These are phyloP conservation scores for Dicrostonyx torquatus DNA, from an alignment of 2,797 vertebrate genomes.

Conservation along the genomic window DNA sequence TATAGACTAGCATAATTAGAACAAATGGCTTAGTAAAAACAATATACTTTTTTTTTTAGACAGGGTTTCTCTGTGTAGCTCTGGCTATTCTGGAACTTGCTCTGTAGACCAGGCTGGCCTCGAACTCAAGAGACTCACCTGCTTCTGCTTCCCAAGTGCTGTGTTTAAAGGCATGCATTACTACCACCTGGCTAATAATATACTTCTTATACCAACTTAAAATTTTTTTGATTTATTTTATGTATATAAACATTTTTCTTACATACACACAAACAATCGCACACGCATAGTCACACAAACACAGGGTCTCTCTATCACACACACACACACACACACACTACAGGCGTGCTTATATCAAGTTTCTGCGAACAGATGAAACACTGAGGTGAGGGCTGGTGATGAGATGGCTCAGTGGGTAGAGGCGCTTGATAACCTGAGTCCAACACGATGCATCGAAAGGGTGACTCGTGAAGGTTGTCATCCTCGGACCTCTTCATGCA, in stretches of 20 bases:
- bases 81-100: background rate
- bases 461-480: background rate
- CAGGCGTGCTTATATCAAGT: background rate
- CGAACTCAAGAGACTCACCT: background rate
- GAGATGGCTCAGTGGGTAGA: background rate
- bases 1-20: background rate
- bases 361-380: background rate
- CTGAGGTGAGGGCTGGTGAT: background rate
- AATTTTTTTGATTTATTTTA: background rate
- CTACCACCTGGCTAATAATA: background rate
- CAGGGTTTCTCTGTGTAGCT: background rate
- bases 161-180: background rate
- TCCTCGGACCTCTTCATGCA: background rate
- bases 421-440: background rate
- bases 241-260: background rate
- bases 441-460: background rate
- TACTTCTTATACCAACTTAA: background rate
- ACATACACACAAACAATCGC: background rate
- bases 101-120: background rate
- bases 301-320: background rate
- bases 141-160: background rate
- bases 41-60: background rate
- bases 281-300: background rate
- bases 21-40: conserved; percentile 22
- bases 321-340: background rate